Percentiles rank a stretch among this genome's conserved stretches.
These are phyloP conservation scores for Coluber constrictor DNA, from an alignment of 2,797 vertebrate species.

Conservation along the genomic window DNA sequence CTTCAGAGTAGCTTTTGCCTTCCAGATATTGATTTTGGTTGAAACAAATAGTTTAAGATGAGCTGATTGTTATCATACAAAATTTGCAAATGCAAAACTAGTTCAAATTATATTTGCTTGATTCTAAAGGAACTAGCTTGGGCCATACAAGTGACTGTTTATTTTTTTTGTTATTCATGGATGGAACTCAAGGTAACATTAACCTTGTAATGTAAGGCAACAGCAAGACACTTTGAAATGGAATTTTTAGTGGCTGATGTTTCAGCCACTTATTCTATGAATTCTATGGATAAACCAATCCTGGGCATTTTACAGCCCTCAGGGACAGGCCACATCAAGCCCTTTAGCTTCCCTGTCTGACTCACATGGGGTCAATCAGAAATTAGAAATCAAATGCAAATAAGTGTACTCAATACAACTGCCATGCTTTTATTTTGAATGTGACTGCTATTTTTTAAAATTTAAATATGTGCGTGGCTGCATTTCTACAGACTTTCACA, in stretches of 20 bases:
- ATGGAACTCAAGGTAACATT: not conserved
- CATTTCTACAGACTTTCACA: not conserved
- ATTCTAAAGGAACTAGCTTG: not conserved
- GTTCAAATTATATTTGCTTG: not conserved
- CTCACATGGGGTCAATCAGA: not conserved
- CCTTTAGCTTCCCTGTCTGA: not conserved
- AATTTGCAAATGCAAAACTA: not conserved
- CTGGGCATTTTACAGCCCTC: not conserved
- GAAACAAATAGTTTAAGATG: not conserved
- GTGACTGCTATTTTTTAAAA: not conserved
- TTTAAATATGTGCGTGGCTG: not conserved
- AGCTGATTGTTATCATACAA: not conserved
- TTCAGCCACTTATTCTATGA: not conserved
- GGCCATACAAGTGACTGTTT: not conserved
- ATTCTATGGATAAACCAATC: not conserved
- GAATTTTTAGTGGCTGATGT: not conserved
- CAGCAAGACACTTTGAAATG: not conserved
- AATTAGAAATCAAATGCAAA: not conserved
- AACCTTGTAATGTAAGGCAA: not conserved
- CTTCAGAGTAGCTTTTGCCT: not conserved
- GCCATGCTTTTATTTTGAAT: not conserved
- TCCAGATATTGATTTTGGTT: not conserved
- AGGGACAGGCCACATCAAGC: not conserved
- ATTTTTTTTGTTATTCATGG: not conserved
- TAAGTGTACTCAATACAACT: not conserved